These are phyloP conservation scores for Theropithecus gelada DNA, from an alignment of 2,113 vertebrate species.

Conservation along the genomic window DNA sequence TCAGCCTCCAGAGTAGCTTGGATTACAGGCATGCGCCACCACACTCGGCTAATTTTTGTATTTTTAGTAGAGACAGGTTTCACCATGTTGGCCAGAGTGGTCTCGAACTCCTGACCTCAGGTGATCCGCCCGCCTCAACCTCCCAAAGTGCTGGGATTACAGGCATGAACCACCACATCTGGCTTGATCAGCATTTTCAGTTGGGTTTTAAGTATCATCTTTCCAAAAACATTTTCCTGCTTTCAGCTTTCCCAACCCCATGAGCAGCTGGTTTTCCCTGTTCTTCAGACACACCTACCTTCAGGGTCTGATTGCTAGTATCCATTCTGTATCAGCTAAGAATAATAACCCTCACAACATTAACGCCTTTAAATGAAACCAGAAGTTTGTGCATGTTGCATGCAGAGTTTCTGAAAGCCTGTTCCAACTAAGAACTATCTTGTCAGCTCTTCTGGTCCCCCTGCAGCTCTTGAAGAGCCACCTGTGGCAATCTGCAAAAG, in stretches of 20 bases:
- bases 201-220: neutral
- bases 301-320: neutral
- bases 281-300: neutral
- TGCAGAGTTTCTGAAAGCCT: neutral
- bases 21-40: too few species aligned
- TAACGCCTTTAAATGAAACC: conserved; percentile 15
- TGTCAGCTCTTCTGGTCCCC: neutral
- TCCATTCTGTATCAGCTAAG: neutral
- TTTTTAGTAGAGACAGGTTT: too few species aligned
- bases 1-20: too few species aligned
- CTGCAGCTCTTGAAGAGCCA: neutral
- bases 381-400: neutral
- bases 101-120: too few species aligned
- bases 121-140: too few species aligned
- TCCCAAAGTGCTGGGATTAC: too few species aligned
- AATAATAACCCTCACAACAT: neutral
- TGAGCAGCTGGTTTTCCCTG: neutral
- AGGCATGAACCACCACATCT: too few species aligned
- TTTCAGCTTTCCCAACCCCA: neutral
- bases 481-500: neutral
- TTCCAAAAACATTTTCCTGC: neutral
- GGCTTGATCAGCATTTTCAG: neutral
- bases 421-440: neutral
- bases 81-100: too few species aligned
- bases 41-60: too few species aligned